Evolutionary conservation across 1,140 invertebrate genomes (phyloP).

Genomic region (Drosophila mauritiana): DNA sequence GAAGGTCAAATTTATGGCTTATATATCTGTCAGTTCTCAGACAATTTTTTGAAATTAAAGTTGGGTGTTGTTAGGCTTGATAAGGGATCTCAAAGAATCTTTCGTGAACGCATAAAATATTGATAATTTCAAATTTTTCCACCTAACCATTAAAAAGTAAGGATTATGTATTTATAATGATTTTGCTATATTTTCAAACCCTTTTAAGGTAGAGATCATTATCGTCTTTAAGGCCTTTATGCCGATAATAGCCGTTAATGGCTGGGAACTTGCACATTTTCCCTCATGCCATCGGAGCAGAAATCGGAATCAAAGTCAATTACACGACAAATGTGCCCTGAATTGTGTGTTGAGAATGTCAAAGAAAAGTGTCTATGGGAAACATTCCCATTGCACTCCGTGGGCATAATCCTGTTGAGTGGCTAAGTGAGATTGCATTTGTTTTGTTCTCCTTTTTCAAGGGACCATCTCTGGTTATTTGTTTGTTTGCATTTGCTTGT

Average conservation of each 20-base stretch:
- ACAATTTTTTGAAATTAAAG: conserved; percentile 22
- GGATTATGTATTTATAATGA: no score
- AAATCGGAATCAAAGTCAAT: conserved; percentile 48
- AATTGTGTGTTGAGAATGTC: conserved; percentile 27
- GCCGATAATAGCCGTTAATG: not conserved
- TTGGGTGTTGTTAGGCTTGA: conserved; percentile 8
- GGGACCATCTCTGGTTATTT: conserved; percentile 28
- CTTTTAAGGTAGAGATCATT: no score
- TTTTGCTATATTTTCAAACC: no score
- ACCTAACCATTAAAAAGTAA: no score
- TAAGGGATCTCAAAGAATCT: not conserved
- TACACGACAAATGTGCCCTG: conserved; percentile 41
- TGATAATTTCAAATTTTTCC: no score
- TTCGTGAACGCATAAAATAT: no score
- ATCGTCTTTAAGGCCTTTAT: not conserved
- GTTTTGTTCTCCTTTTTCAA: conserved; percentile 36
- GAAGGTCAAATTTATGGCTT: conserved; percentile 47
- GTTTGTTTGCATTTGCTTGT: conserved; percentile 42
- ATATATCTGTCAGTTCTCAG: conserved; percentile 16
- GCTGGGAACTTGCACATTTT: conserved; percentile 31
- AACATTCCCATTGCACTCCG: conserved; percentile 41
- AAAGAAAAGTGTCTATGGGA: conserved; percentile 2
- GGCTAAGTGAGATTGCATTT: conserved; percentile 57
- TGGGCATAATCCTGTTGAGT: conserved; percentile 48
- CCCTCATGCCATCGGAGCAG: conserved; percentile 9